Evolutionary conservation across 2,888 invertebrate genomes (phyloP).

Genomic region (Nephrocerus scutellatus): DNA sequence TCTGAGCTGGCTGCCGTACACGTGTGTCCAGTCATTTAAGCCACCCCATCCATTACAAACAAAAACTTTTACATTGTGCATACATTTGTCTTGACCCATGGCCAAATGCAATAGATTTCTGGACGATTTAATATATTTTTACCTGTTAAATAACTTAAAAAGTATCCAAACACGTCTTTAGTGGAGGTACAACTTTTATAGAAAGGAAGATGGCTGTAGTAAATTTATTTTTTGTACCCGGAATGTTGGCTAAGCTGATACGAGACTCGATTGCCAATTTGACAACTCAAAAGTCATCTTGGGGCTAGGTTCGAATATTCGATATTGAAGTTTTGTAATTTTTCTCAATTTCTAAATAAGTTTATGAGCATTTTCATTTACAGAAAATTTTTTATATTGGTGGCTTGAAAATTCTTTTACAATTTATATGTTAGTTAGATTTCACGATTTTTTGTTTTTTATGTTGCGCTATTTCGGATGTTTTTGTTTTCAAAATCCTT

Average conservation of each 20-base stretch:
- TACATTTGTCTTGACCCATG: constrained; percentile 2
- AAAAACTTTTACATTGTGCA: background rate
- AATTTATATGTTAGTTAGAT: too few species aligned
- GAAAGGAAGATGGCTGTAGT: constrained; percentile 42
- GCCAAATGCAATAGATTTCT: constrained; percentile 20
- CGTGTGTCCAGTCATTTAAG: constrained; percentile 30
- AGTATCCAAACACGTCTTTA: constrained; percentile 47
- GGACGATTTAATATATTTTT: constrained; percentile 26
- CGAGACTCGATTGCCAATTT: constrained; percentile 15
- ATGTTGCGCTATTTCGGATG: too few species aligned
- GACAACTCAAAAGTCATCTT: constrained; percentile 13
- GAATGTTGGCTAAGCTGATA: constrained; percentile 25
- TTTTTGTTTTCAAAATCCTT: too few species aligned
- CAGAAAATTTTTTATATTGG: too few species aligned
- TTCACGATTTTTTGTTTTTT: too few species aligned
- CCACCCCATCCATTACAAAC: background rate
- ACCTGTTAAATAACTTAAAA: constrained; percentile 46
- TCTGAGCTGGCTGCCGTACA: too few species aligned
- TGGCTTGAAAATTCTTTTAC: too few species aligned
- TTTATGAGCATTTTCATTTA: too few species aligned
- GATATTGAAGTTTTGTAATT: too few species aligned
- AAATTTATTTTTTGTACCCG: constrained; percentile 20
- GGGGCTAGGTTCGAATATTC: constrained; percentile 9
- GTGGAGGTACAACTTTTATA: constrained; percentile 38
- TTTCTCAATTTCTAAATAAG: too few species aligned